phyloP scores from a whole-genome alignment of 2,113 vertebrate species.

The Pongo pygmaeus region DNA sequence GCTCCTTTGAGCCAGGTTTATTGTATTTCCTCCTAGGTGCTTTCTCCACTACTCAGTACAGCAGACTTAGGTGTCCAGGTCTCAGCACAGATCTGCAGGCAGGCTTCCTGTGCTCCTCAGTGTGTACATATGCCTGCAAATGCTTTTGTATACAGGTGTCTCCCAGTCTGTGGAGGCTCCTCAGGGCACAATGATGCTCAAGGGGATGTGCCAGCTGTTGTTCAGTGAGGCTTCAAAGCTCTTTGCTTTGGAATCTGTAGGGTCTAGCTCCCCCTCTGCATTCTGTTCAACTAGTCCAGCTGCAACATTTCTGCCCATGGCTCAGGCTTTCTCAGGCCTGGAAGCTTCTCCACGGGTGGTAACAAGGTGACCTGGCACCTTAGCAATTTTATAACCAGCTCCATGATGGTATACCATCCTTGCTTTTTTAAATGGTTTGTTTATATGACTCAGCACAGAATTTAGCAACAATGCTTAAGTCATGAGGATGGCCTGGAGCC shows the following conservation, averaged over 20 bases:
- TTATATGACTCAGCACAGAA: neutral
- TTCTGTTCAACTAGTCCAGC: neutral
- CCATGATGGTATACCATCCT: neutral
- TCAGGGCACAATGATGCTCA: neutral
- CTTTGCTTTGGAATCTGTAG: neutral
- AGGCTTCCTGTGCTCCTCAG: neutral
- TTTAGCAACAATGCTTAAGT: neutral
- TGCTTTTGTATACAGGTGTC: neutral
- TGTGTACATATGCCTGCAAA: rapidly evolving
- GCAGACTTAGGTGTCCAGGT: no score
- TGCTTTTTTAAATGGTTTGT: neutral
- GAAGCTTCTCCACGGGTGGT: neutral
- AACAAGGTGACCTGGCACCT: neutral
- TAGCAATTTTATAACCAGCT: neutral
- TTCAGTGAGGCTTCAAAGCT: neutral
- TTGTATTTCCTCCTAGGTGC: neutral
- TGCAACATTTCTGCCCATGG: neutral
- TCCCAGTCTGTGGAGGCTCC: neutral
- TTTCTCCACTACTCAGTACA: neutral
- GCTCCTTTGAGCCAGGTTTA: neutral
- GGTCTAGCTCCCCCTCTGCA: no score
- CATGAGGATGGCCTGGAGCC: neutral
- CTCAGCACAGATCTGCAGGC: neutral
- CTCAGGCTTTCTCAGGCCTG: neutral
- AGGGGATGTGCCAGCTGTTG: no score